phyloP scores from a whole-genome alignment of 1,140 invertebrate genomes.

The Zaprionus nigranus region DNA sequence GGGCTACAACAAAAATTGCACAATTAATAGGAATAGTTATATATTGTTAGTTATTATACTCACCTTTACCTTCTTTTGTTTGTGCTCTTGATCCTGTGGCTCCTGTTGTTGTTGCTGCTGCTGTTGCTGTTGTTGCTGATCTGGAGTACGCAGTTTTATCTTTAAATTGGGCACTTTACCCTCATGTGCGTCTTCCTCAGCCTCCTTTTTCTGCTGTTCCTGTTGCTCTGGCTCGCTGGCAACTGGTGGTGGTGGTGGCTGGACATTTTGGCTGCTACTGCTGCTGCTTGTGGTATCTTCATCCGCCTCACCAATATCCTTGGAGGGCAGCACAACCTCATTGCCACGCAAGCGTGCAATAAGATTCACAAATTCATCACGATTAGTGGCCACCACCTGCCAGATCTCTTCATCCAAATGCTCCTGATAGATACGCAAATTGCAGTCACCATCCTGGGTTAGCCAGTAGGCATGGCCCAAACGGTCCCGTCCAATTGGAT shows the following conservation, averaged over 20 bases:
- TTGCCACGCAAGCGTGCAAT: conserved; percentile 90
- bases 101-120: conserved; percentile 1
- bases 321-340: conserved; percentile 86
- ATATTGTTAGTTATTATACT: conserved; percentile 10
- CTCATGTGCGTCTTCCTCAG: conserved; percentile 57
- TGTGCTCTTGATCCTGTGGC: conserved; percentile 38
- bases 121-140: conserved; percentile 29
- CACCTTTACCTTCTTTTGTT: conserved; percentile 64
- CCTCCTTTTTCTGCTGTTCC: neutral
- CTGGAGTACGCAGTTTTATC: conserved; percentile 70
- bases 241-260: conserved; percentile 62
- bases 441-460: conserved; percentile 94
- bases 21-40: neutral
- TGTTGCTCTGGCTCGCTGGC: conserved; percentile 72
- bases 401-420: conserved; percentile 98
- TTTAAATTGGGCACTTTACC: conserved; percentile 72
- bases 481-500: conserved; percentile 95
- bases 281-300: conserved; percentile 88
- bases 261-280: conserved; percentile 65
- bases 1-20: conserved; percentile 43
- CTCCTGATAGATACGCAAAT: conserved; percentile 96
- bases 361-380: conserved; percentile 90
- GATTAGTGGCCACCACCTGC: conserved; percentile 95
- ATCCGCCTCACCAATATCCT: conserved; percentile 86
- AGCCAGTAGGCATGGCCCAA: conserved; percentile 96